phyloP scores from a whole-genome alignment of 2,113 vertebrate genomes.

The Macquaria ambigua region DNA sequence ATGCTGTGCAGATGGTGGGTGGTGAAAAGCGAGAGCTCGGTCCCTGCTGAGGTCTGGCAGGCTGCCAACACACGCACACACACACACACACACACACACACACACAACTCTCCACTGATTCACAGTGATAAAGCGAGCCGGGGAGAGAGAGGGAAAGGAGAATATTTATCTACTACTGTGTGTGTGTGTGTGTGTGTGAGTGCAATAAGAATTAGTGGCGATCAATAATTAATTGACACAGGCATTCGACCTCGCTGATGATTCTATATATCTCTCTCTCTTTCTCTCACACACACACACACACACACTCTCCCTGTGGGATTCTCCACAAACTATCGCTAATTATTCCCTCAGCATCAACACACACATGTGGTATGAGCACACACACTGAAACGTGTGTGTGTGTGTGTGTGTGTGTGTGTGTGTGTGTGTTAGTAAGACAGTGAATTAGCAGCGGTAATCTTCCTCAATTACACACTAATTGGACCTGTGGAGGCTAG shows the following conservation, averaged over 20 bases:
- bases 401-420: too few relatives aligned
- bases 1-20: slow-evolving; percentile 74
- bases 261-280: slow-evolving; percentile 59
- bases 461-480: slow-evolving; percentile 76
- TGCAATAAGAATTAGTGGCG: slow-evolving; percentile 61
- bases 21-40: slow-evolving; percentile 65
- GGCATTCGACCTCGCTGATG: slow-evolving; percentile 66
- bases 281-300: slow-evolving; percentile 1
- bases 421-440: slow-evolving; percentile 48
- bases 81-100: slow-evolving; percentile 40
- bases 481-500: slow-evolving; percentile 72
- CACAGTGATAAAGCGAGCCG: slow-evolving; percentile 55
- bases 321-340: slow-evolving; percentile 53
- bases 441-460: slow-evolving; percentile 71
- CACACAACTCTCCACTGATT: slow-evolving; percentile 56
- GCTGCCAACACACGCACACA: slow-evolving; percentile 59
- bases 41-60: slow-evolving; percentile 72
- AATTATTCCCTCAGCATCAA: slow-evolving; percentile 60
- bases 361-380: slow-evolving; percentile 22
- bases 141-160: slow-evolving; percentile 20
- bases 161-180: slow-evolving; percentile 50
- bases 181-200: slow-evolving; percentile 30
- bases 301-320: slow-evolving; percentile 45
- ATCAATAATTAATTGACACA: slow-evolving; percentile 77
- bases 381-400: not conserved